phyloP scores from a whole-genome alignment of 1,140 invertebrate species.

The Luehdorfia chinensis region DNA sequence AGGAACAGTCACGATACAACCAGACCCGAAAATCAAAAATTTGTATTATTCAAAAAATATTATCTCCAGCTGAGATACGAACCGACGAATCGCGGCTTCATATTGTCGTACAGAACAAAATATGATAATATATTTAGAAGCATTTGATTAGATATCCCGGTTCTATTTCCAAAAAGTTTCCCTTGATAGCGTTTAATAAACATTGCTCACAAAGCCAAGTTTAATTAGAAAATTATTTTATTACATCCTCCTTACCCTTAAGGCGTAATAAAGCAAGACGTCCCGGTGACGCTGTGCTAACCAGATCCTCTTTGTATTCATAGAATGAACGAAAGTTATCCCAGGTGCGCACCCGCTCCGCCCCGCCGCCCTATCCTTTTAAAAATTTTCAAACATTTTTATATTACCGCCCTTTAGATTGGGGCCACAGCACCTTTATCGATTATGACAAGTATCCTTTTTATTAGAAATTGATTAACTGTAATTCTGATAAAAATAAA shows the following conservation, averaged over 20 bases:
- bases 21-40: too few relatives aligned
- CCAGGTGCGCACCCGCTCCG: constrained; percentile 38
- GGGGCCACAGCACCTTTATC: constrained; percentile 21
- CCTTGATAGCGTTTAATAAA: too few relatives aligned
- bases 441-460: constrained; percentile 13
- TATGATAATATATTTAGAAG: too few relatives aligned
- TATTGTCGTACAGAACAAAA: too few relatives aligned
- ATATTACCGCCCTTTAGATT: constrained; percentile 41
- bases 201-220: constrained; percentile 5
- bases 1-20: too few relatives aligned
- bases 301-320: constrained; percentile 56
- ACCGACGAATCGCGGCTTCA: too few relatives aligned
- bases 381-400: constrained; percentile 58
- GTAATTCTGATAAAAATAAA: too few relatives aligned
- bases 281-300: constrained; percentile 21
- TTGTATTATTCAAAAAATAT: too few relatives aligned
- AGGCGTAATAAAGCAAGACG: constrained; percentile 24
- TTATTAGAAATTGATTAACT: background rate
- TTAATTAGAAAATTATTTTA: constrained; percentile 12
- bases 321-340: constrained; percentile 52
- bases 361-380: constrained; percentile 27
- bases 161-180: too few relatives aligned
- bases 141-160: too few relatives aligned
- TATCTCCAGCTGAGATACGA: too few relatives aligned
- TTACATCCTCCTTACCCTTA: constrained; percentile 4